phyloP scores from a whole-genome alignment of 2,888 invertebrate species.

The Sipha maydis region DNA sequence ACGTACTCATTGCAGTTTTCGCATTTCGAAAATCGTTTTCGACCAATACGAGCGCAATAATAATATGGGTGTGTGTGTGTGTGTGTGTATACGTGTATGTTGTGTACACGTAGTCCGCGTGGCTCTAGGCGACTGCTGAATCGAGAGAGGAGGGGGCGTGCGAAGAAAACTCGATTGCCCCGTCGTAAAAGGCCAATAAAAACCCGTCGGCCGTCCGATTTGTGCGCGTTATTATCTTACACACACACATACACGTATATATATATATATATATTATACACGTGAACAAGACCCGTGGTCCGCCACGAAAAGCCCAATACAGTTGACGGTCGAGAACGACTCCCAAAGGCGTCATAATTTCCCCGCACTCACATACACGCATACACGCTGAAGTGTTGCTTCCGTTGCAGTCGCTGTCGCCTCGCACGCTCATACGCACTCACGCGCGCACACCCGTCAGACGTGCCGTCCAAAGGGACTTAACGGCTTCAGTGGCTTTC shows the following conservation, averaged over 20 bases:
- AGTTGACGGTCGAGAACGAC: constrained; percentile 29
- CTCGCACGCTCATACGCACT: neutral
- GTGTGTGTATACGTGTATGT: neutral
- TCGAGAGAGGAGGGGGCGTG: neutral
- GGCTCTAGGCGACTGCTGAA: neutral
- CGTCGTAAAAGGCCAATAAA: constrained; percentile 56
- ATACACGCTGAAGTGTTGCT: neutral
- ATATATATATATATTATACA: neutral
- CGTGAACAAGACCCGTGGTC: neutral
- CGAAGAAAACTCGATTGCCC: constrained; percentile 42
- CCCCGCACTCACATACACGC: too few relatives aligned
- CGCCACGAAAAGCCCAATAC: neutral
- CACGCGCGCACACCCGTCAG: neutral
- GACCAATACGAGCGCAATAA: neutral
- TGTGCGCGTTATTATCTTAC: neutral
- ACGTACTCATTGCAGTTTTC: neutral
- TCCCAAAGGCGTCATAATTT: constrained; percentile 40
- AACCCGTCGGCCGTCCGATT: constrained; percentile 49
- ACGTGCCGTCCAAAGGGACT: neutral
- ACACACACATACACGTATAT: neutral
- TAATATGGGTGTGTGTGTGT: too few relatives aligned
- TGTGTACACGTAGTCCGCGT: neutral
- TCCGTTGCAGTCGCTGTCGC: constrained; percentile 8
- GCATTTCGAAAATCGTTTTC: neutral
- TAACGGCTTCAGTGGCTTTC: neutral